Evolutionary conservation across 2,888 invertebrate genomes (phyloP).

Genomic region (Labia minor): DNA sequence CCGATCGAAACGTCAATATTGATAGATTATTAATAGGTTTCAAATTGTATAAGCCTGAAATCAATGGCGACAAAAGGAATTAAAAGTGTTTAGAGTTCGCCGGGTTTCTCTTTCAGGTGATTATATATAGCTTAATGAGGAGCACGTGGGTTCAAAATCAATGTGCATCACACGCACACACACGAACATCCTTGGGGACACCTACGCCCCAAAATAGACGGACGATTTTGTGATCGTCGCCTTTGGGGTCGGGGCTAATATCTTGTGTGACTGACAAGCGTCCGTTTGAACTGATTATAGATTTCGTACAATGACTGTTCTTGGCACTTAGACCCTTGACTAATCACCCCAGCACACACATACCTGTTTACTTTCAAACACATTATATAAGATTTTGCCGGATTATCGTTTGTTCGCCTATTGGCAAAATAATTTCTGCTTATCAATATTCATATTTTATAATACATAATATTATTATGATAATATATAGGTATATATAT

Average conservation of each 20-base stretch:
- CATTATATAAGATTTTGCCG: too few species aligned
- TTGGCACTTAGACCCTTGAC: conserved; percentile 13
- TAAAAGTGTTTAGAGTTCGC: neutral
- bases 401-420: too few species aligned
- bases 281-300: neutral
- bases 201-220: neutral
- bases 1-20: neutral
- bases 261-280: conserved; percentile 2
- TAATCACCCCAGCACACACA: neutral
- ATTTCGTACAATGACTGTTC: neutral
- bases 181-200: neutral
- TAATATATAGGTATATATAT: too few species aligned
- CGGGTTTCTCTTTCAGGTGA: neutral
- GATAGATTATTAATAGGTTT: neutral
- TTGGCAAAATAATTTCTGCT: too few species aligned
- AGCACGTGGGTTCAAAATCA: neutral
- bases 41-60: neutral
- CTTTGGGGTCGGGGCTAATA: neutral
- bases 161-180: neutral
- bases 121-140: conserved; percentile 7
- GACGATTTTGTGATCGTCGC: neutral
- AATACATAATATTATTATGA: too few species aligned
- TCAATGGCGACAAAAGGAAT: neutral
- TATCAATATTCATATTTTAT: too few species aligned
- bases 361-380: too few species aligned